Evolutionary conservation across 1,140 invertebrate species (phyloP).

Genomic region (Propsilocerus akamusi): DNA sequence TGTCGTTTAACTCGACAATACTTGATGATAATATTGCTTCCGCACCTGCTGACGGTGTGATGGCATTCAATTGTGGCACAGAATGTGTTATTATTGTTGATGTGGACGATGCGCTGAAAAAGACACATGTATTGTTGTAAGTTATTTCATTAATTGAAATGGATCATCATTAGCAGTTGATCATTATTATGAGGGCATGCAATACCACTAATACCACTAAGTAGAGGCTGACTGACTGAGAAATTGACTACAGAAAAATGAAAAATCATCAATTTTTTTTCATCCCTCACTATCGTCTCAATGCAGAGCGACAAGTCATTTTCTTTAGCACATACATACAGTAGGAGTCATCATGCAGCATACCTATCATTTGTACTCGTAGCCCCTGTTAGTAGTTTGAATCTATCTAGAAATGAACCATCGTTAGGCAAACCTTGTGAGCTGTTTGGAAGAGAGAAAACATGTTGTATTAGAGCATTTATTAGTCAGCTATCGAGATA

Average conservation of each 20-base stretch:
- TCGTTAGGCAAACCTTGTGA: neutral
- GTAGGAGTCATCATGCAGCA: too few species aligned
- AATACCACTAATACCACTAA: too few species aligned
- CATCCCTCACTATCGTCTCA: neutral
- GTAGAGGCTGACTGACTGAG: too few species aligned
- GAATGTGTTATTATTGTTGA: neutral
- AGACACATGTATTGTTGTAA: neutral
- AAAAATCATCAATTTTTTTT: neutral
- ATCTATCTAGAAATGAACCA: neutral
- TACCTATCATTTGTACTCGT: neutral
- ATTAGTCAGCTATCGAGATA: neutral
- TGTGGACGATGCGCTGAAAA: neutral
- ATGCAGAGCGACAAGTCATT: too few species aligned
- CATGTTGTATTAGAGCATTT: neutral
- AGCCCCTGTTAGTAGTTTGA: neutral
- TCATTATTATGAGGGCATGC: too few species aligned
- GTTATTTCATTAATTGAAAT: neutral
- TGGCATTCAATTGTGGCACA: slow-evolving; percentile 2
- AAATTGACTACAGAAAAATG: neutral
- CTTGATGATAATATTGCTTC: neutral
- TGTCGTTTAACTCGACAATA: slow-evolving; percentile 17
- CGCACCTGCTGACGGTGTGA: neutral
- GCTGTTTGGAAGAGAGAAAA: neutral
- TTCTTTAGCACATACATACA: neutral
- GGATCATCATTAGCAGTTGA: neutral